Conservation (phyloP, 2,888 invertebrate species). For the Pseudococcus jackbeardsleyi region DNA sequence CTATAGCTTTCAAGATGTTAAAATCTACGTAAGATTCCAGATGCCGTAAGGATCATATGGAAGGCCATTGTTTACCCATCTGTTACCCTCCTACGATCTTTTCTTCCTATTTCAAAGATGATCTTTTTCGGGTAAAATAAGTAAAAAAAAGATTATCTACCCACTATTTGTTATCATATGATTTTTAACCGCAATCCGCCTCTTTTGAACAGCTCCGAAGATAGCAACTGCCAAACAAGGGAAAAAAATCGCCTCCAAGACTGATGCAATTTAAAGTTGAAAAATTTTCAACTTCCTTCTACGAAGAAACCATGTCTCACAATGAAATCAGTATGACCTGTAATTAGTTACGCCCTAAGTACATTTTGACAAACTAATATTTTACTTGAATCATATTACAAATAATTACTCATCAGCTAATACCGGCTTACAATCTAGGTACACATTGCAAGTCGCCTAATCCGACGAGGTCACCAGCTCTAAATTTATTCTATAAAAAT, state of each 20-base stretch:
- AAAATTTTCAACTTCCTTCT: slow-evolving; percentile 30
- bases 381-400: slow-evolving; percentile 29
- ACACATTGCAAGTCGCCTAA: not conserved
- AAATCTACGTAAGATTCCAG: slow-evolving; percentile 54
- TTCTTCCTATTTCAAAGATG: slow-evolving; percentile 48
- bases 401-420: slow-evolving; percentile 18
- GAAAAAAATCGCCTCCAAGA: not conserved
- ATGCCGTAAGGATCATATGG: slow-evolving; percentile 55
- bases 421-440: not conserved
- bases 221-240: not conserved
- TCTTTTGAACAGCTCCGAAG: slow-evolving; percentile 31
- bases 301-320: slow-evolving; percentile 22
- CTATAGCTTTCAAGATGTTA: slow-evolving; percentile 58
- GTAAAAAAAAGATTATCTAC: slow-evolving; percentile 52
- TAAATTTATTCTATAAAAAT: slow-evolving; percentile 16
- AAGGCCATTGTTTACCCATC: slow-evolving; percentile 58
- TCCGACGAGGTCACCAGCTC: not conserved
- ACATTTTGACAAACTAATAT: slow-evolving; percentile 55
- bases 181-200: slow-evolving; percentile 60
- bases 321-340: slow-evolving; percentile 47
- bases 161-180: slow-evolving; percentile 36
- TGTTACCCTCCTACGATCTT: slow-evolving; percentile 53
- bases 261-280: slow-evolving; percentile 15
- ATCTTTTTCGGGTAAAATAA: slow-evolving; percentile 42
- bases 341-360: slow-evolving; percentile 60